phyloP scores from a whole-genome alignment of 1,140 invertebrate species.

The Kradibia gibbosae region DNA sequence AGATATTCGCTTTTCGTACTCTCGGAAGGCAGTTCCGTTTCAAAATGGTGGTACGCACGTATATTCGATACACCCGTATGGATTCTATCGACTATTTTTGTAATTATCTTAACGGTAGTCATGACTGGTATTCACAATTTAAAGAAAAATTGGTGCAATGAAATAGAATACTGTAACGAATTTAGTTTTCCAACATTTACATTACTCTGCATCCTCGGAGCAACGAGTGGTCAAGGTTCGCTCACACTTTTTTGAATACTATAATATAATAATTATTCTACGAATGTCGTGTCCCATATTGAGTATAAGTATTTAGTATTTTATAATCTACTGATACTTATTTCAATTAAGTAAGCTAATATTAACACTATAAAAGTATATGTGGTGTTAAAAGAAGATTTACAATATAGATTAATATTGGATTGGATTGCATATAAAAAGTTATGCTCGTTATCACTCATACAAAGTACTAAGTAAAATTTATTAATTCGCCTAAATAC shows the following conservation, averaged over 20 bases:
- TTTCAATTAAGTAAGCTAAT: no score
- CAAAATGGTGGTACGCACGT: constrained; percentile 55
- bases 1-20: constrained; percentile 56
- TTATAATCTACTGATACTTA: no score
- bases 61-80: constrained; percentile 55
- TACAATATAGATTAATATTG: no score
- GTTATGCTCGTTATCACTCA: no score
- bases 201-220: constrained; percentile 54
- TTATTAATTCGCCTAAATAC: no score
- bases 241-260: not conserved
- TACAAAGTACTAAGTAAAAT: no score
- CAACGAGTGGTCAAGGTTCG: constrained; percentile 58
- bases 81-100: constrained; percentile 44
- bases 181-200: constrained; percentile 53
- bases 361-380: no score
- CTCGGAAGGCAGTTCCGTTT: constrained; percentile 52
- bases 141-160: constrained; percentile 45
- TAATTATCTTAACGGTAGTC: constrained; percentile 30
- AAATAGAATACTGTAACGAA: constrained; percentile 50
- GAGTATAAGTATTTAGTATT: no score
- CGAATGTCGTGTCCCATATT: no score
- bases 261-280: no score
- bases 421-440: no score
- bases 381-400: no score
- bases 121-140: constrained; percentile 51